phyloP scores from a whole-genome alignment of 2,888 invertebrate species.

The Leucophenga maculata region DNA sequence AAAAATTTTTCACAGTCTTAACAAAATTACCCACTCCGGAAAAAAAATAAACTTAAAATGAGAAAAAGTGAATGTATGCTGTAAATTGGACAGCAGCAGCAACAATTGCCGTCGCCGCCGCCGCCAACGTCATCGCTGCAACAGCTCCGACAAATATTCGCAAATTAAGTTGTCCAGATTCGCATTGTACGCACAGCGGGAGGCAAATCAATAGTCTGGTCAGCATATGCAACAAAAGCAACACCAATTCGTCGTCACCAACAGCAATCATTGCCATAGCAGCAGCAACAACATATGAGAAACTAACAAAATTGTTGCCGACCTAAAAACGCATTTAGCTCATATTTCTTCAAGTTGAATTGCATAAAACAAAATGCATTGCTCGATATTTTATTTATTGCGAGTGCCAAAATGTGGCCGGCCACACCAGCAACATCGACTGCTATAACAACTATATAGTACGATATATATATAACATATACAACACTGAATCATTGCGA shows the following conservation, averaged over 20 bases:
- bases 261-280: slow-evolving; percentile 39
- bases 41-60: not conserved
- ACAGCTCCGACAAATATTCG: not conserved
- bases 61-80: slow-evolving; percentile 3
- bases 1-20: slow-evolving; percentile 50
- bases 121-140: not conserved
- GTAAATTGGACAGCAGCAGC: slow-evolving; percentile 5
- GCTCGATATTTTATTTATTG: not conserved
- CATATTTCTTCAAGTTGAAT: slow-evolving; percentile 59
- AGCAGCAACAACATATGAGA: slow-evolving; percentile 28
- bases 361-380: slow-evolving; percentile 38
- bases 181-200: slow-evolving; percentile 65
- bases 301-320: slow-evolving; percentile 42
- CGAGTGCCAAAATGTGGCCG: not conserved
- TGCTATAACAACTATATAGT: too few relatives aligned
- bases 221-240: slow-evolving; percentile 37
- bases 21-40: not conserved
- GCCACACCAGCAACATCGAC: not conserved
- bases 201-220: slow-evolving; percentile 49
- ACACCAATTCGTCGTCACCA: slow-evolving; percentile 31
- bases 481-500: too few relatives aligned
- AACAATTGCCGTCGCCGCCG: not conserved
- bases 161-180: slow-evolving; percentile 33
- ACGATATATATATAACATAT: not conserved
- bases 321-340: slow-evolving; percentile 61